Percentiles rank a stretch among this genome's conserved stretches.
phyloP scores from a whole-genome alignment of 2,888 invertebrate species.

The Xylophagus ater region DNA sequence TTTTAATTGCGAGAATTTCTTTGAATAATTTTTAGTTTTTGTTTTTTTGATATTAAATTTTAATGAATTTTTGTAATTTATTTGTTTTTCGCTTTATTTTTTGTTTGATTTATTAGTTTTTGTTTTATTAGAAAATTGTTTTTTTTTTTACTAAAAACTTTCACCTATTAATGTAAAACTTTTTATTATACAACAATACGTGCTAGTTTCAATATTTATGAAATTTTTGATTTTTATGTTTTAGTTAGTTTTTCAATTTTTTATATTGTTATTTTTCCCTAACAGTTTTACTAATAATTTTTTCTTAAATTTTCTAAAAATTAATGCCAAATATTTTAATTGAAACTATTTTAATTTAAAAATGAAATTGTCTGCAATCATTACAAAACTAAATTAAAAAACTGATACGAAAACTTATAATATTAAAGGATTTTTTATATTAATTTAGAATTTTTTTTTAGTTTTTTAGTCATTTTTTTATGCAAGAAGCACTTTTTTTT shows the following conservation, averaged over 20 bases:
- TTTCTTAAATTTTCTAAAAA: no score
- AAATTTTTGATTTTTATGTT: not conserved
- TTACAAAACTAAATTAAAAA: no score
- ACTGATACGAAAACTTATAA: slow-evolving; percentile 3
- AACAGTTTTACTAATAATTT: slow-evolving; percentile 2
- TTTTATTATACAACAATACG: slow-evolving; percentile 10
- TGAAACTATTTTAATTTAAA: slow-evolving; percentile 10
- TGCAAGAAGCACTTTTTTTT: slow-evolving; percentile 3
- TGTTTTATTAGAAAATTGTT: no score
- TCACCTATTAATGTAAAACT: no score
- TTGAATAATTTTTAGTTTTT: not conserved
- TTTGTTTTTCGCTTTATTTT: no score
- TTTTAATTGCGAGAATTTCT: slow-evolving; percentile 12
- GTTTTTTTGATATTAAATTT: not conserved
- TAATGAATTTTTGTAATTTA: no score
- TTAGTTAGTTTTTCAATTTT: slow-evolving; percentile 2
- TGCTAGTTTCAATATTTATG: slow-evolving; percentile 7
- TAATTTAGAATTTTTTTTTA: not conserved
- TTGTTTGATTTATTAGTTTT: no score
- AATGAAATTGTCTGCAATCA: no score
- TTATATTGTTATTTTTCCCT: slow-evolving; percentile 2
- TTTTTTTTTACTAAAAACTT: no score
- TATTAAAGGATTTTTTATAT: not conserved
- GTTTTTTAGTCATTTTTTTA: not conserved
- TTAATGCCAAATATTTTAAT: no score